These are phyloP conservation scores for Hemiprocne comata DNA, from an alignment of 2,113 vertebrate species.

Conservation along the genomic window DNA sequence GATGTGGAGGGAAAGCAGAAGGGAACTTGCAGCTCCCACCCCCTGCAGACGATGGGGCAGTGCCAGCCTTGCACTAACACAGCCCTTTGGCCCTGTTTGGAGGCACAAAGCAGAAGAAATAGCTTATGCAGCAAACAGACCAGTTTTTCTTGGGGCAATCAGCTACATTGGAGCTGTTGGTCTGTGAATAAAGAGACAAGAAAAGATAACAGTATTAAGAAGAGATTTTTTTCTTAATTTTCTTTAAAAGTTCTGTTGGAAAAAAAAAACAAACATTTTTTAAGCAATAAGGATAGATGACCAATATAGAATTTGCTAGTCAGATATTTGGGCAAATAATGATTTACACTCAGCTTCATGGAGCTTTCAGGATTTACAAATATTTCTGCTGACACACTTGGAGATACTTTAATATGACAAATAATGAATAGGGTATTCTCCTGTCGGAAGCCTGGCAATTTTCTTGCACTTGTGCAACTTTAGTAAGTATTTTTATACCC, in stretches of 20 bases:
- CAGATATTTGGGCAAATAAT: background rate
- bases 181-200: background rate
- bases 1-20: background rate
- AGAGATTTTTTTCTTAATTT: background rate
- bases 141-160: background rate
- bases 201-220: background rate
- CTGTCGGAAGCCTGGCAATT: background rate
- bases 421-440: background rate
- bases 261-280: background rate
- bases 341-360: background rate
- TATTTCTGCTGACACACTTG: background rate
- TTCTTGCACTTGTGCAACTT: background rate
- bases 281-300: background rate
- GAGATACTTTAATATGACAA: background rate
- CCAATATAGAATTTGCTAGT: background rate
- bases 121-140: background rate
- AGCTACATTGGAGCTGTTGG: background rate
- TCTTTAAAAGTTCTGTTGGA: background rate
- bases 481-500: background rate
- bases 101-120: background rate
- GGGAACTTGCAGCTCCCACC: background rate
- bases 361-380: background rate
- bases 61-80: accelerated
- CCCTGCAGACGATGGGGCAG: accelerated
- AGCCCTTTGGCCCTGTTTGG: background rate